These are phyloP conservation scores for Ennomos quercinarius DNA, from an alignment of 2,888 invertebrate genomes.

Conservation along the genomic window DNA sequence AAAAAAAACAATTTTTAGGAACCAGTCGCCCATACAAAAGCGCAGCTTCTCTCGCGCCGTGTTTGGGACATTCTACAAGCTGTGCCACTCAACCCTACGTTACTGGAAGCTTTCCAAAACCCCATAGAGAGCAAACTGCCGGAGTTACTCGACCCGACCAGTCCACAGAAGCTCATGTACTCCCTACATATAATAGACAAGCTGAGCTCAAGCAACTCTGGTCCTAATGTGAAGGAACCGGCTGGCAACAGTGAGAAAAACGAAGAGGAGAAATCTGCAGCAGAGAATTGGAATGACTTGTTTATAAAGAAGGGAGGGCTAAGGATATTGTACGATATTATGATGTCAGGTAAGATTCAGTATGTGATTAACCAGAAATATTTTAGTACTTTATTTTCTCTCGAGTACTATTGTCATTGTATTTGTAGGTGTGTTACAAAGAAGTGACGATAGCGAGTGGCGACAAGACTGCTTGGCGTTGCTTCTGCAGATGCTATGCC, in stretches of 20 bases:
- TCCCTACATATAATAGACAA: conserved; percentile 93
- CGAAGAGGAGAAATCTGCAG: conserved; percentile 66
- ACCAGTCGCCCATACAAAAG: conserved; percentile 92
- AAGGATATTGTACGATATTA: conserved; percentile 95
- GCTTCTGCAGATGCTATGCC: conserved; percentile 93
- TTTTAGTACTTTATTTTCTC: background rate
- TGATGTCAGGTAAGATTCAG: conserved; percentile 89
- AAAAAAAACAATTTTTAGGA: conserved; percentile 79
- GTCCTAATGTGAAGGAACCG: conserved; percentile 63
- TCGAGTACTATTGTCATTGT: conserved; percentile 2
- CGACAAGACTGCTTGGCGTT: conserved; percentile 97
- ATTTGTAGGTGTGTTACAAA: conserved; percentile 87
- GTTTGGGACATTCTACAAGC: conserved; percentile 98
- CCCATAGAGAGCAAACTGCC: conserved; percentile 88
- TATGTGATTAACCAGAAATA: background rate
- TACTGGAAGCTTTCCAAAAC: conserved; percentile 93
- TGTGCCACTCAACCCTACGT: conserved; percentile 94
- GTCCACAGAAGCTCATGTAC: conserved; percentile 98
- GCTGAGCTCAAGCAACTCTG: conserved; percentile 67
- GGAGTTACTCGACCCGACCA: conserved; percentile 93
- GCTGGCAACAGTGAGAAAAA: conserved; percentile 59
- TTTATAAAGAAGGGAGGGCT: conserved; percentile 96
- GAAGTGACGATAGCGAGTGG: conserved; percentile 94
- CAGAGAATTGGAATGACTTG: conserved; percentile 89
- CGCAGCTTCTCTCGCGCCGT: conserved; percentile 94